Evolutionary conservation across 2,113 vertebrate genomes (phyloP).

Genomic region (Orycteropus afer): DNA sequence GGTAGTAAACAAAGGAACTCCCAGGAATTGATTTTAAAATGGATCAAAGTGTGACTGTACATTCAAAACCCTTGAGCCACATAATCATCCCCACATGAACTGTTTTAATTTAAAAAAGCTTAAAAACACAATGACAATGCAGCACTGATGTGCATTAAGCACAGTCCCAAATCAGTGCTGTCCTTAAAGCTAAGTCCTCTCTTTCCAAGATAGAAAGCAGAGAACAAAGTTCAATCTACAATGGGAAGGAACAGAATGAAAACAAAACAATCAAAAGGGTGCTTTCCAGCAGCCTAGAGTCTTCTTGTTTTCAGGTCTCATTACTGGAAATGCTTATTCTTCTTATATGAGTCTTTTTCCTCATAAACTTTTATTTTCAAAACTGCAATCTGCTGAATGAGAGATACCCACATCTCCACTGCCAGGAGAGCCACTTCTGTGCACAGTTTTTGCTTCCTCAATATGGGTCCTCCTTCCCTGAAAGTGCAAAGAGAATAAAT

Average conservation of each 20-base stretch:
- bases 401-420: slow-evolving; percentile 79
- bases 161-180: slow-evolving; percentile 84
- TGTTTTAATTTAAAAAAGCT: slow-evolving; percentile 83
- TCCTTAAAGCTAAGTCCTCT: slow-evolving; percentile 82
- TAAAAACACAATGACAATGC: slow-evolving; percentile 79
- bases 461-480: slow-evolving; percentile 79
- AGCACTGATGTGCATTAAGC: slow-evolving; percentile 80
- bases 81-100: slow-evolving; percentile 85
- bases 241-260: slow-evolving; percentile 73
- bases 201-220: slow-evolving; percentile 80
- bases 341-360: slow-evolving; percentile 71
- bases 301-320: slow-evolving; percentile 71
- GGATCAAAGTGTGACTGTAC: slow-evolving; percentile 83
- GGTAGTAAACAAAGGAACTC: slow-evolving; percentile 84
- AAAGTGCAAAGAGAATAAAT: slow-evolving; percentile 84
- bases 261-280: slow-evolving; percentile 65
- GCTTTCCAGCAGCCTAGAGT: slow-evolving; percentile 78
- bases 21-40: slow-evolving; percentile 72
- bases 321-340: slow-evolving; percentile 81
- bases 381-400: slow-evolving; percentile 79
- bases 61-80: slow-evolving; percentile 87
- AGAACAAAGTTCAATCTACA: slow-evolving; percentile 77
- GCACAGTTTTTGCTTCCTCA: slow-evolving; percentile 83
- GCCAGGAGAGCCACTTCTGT: slow-evolving; percentile 80
- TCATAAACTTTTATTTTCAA: slow-evolving; percentile 70